Evolutionary conservation across 2,113 vertebrate genomes (phyloP), one percentile per base, ranked within the genome.

Genomic region (Esox niger): DNA sequence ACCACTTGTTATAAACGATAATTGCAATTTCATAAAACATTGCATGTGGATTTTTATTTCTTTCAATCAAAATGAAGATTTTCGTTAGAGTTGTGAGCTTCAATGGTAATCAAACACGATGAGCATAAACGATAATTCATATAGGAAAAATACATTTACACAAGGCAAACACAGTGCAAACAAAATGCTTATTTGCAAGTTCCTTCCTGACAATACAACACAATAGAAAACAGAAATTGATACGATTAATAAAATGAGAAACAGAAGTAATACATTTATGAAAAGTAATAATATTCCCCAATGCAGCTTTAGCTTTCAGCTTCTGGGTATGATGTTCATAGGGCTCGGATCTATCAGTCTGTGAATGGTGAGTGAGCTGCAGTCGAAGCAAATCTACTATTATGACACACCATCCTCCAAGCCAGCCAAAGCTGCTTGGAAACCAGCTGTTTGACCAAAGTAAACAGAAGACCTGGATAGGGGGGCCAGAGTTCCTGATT

Each of bases 361-460:
- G 29, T 55, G 54, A 52, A 0, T 15, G 57, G 69, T 67, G 31
- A 25, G 32, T 2, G 6, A 33, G 31, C 15, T 35, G 20, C 33
- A 21, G n/a, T 23, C 17, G 2, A 30, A 8, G 61, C 27, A 77
- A 67, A 81, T 73, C 68, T 60, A 33, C 38, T 43, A 13, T 43
- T 43, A 15, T 43, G 35, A 43, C 35, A 10, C 17, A 15, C 11
- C 38, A 4, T 15, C 13, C 2, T 10, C 72, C 64, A 72, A 27
- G 63, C 52, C 56, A 66, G 31, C 47, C 68, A 38, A 38, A 70
- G 75, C 79, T 80, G 81, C 83, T 76, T 67, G 62, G 81, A 80
- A 71, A 83, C 77, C 83, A 85, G 86, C 73, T 87, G 88, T 82
- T 82, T 82, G 70, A 81, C n/a, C 57, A 81, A 81, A 83, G 79